Evolutionary conservation across 2,797 vertebrate species (phyloP).

Genomic region (Melanotaenia boesemani): DNA sequence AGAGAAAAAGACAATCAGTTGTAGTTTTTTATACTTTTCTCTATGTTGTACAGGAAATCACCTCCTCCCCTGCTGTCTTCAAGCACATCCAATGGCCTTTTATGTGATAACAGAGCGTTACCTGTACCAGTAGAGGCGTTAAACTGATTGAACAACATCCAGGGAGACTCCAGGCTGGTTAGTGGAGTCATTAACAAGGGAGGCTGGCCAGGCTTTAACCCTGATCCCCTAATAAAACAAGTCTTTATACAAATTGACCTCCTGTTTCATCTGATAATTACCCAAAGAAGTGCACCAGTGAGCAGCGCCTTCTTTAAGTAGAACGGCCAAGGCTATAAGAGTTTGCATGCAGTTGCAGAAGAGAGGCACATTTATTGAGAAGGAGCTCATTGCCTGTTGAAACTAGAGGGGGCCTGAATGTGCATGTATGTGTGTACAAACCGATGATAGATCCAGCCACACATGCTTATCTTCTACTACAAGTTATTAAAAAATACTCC

Average conservation of each 20-base stretch:
- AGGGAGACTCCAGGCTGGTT: neutral
- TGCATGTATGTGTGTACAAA: neutral
- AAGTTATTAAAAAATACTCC: neutral
- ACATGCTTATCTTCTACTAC: neutral
- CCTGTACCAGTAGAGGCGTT: neutral
- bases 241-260: neutral
- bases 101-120: neutral
- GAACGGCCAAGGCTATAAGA: neutral
- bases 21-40: neutral
- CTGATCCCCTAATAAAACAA: conserved; percentile 4
- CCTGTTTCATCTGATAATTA: neutral
- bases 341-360: neutral
- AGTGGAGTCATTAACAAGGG: neutral
- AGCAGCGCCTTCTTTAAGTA: neutral
- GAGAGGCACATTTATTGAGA: neutral
- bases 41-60: neutral
- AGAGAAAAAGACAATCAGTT: neutral
- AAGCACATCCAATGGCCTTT: neutral
- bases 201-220: neutral
- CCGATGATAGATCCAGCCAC: neutral
- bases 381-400: neutral
- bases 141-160: neutral
- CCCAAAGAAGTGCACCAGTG: neutral
- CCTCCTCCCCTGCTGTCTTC: conserved; percentile 1
- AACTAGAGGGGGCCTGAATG: too few relatives aligned